These are phyloP conservation scores for Troglohyphantes excavatus DNA, from an alignment of 2,888 invertebrate genomes.

Conservation along the genomic window DNA sequence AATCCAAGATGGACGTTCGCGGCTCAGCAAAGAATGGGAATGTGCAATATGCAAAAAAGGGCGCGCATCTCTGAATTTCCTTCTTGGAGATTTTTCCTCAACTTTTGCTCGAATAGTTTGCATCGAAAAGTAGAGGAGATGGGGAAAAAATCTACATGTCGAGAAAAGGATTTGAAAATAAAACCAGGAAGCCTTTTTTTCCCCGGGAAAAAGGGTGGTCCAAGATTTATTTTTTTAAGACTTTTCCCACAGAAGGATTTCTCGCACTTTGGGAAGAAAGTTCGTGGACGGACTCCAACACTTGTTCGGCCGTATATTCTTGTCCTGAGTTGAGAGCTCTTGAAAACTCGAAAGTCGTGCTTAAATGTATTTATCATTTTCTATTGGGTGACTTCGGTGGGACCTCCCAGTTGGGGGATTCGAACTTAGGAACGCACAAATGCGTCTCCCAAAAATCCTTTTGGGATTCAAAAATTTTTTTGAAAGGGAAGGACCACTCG, in stretches of 20 bases:
- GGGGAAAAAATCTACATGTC: constrained; percentile 74
- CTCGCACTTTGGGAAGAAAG: constrained; percentile 32
- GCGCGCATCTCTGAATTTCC: constrained; percentile 71
- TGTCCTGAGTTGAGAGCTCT: constrained; percentile 19
- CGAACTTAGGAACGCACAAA: too few species aligned
- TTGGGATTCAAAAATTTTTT: too few species aligned
- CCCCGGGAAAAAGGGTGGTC: constrained; percentile 33
- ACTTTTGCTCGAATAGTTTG: constrained; percentile 75
- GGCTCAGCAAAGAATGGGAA: constrained; percentile 74
- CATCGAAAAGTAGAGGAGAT: constrained; percentile 71
- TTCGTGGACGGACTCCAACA: constrained; percentile 18
- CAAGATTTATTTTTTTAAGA: constrained; percentile 65
- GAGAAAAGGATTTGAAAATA: constrained; percentile 73
- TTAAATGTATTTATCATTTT: constrained; percentile 52
- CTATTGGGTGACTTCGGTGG: not conserved
- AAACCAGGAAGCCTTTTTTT: constrained; percentile 65
- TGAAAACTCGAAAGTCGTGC: constrained; percentile 16
- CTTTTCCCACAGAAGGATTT: constrained; percentile 35
- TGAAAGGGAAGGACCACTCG: too few species aligned
- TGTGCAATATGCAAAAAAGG: constrained; percentile 78
- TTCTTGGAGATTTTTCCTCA: constrained; percentile 69
- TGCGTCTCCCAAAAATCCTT: too few species aligned
- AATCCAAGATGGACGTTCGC: constrained; percentile 74
- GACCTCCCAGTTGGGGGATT: too few species aligned
- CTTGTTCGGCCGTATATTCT: constrained; percentile 27